phyloP scores from a whole-genome alignment of 2,888 invertebrate genomes.

The Andrena minutula region DNA sequence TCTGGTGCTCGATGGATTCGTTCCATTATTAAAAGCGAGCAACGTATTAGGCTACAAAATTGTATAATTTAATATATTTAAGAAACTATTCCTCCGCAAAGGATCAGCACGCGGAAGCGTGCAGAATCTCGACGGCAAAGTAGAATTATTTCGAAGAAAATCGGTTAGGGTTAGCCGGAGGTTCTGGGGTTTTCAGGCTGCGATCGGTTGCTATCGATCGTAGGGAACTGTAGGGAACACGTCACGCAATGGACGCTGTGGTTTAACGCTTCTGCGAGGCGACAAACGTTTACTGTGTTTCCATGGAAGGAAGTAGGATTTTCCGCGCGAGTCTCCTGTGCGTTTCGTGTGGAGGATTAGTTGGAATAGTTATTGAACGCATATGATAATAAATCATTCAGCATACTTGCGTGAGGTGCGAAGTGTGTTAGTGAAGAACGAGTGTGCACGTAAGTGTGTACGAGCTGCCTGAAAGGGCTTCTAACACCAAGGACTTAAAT shows the following conservation, averaged over 20 bases:
- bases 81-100: background rate
- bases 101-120: too few species aligned
- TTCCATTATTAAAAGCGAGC: background rate
- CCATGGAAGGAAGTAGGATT: slow-evolving; percentile 39
- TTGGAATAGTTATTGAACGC: slow-evolving; percentile 40
- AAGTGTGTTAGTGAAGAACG: slow-evolving; percentile 81
- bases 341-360: slow-evolving; percentile 43
- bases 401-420: slow-evolving; percentile 78
- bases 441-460: slow-evolving; percentile 83
- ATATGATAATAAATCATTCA: slow-evolving; percentile 49
- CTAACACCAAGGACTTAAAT: slow-evolving; percentile 61
- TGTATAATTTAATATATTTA: background rate
- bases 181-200: slow-evolving; percentile 28
- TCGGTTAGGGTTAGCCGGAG: background rate
- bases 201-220: slow-evolving; percentile 50
- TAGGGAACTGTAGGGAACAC: slow-evolving; percentile 39
- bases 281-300: slow-evolving; percentile 63
- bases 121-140: background rate
- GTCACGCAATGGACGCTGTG: slow-evolving; percentile 69
- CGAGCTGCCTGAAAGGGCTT: slow-evolving; percentile 77
- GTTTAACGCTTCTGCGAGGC: slow-evolving; percentile 46
- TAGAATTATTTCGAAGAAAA: background rate
- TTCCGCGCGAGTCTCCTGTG: slow-evolving; percentile 44
- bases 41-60: background rate
- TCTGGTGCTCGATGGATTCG: background rate